phyloP scores from a whole-genome alignment of 2,113 vertebrate species.

The Corvus hawaiiensis region DNA sequence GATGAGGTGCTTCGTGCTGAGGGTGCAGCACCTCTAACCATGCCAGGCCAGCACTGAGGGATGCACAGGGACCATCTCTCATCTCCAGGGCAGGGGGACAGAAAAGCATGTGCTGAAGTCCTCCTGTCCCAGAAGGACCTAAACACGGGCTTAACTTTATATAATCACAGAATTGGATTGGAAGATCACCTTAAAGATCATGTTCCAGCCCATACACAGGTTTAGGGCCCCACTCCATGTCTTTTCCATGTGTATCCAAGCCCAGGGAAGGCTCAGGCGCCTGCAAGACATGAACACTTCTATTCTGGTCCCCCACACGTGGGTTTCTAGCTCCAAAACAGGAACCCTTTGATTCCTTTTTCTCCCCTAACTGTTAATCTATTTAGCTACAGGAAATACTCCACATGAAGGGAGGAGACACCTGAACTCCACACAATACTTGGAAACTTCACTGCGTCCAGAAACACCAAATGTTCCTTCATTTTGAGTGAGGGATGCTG shows the following conservation, averaged over 20 bases:
- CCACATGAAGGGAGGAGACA: not conserved
- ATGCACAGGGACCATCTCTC: not conserved
- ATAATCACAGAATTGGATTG: not conserved
- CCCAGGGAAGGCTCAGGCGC: not conserved
- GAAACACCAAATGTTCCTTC: not conserved
- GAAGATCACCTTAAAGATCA: not conserved
- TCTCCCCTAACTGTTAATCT: not conserved
- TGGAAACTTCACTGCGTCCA: not conserved
- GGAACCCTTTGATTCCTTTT: conserved; percentile 11
- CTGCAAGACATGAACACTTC: not conserved
- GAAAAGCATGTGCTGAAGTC: not conserved
- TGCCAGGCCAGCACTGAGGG: not conserved
- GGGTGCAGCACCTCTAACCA: not conserved
- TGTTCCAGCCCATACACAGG: not conserved
- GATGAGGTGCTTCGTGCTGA: not conserved
- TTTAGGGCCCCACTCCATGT: not conserved
- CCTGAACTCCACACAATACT: not conserved
- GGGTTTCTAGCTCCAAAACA: not conserved
- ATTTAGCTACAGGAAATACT: not conserved
- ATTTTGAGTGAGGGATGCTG: not conserved
- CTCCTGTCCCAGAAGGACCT: not conserved
- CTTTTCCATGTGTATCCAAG: not conserved
- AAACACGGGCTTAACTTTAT: not conserved
- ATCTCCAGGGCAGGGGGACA: not conserved
- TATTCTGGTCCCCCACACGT: not conserved